Base-by-base conservation (phyloP, 2,113 vertebrate genomes). In the Calypte anna region DNA sequence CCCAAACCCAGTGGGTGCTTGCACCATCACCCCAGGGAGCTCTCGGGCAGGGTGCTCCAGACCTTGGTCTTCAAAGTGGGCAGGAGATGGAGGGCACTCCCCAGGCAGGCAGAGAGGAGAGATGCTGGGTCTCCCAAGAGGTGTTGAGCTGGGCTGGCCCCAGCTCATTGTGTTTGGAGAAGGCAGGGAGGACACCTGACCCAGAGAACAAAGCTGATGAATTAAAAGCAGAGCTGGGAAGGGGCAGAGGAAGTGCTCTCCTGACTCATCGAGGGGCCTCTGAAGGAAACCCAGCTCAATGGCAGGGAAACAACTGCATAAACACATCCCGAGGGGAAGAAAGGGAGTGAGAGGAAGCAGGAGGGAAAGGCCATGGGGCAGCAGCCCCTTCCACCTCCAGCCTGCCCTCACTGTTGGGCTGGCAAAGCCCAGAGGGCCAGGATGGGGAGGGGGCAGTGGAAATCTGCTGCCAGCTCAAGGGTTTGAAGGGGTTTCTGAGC, bases 211-310 rank as follows among this genome's bases (percentile, higher is more conserved):
- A 97, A 96, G 94, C 38, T 0, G 86, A 93, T 96, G 86, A 93
- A 95, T 90, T 96, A 91, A 96, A 91, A 86, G 67, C 55, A 79
- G 91, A 90, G 90, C 96, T 96, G 95, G 96, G 95, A 96, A 91
- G 27, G 19, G 87, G 82, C 89, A 75, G 55, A 13, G 33, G 73
- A 91, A 95, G 93, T 90, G 78, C 80, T 95, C 97, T 92, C 88
- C 66, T 78, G 80, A 86, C 81, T 73, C 67, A 95, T 90, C 94
- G 91, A 79, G 82, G 80, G 68, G 63, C 80, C 82, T 72, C 81
- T 82, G 77, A 93, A 97, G 96, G 95, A 97, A 98, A 95, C 84
- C 2, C 0, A 67, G 64, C 88, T 96, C 81, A 75, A 76, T 63
- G 91, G 96, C 81, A 86, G 78, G 94, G 97, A 96, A 96, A 87